A percentile compares a stretch with the other conserved stretches of the same genome.
These are phyloP conservation scores for Rhingia rostrata DNA, from an alignment of 2,888 invertebrate species.

Conservation along the genomic window DNA sequence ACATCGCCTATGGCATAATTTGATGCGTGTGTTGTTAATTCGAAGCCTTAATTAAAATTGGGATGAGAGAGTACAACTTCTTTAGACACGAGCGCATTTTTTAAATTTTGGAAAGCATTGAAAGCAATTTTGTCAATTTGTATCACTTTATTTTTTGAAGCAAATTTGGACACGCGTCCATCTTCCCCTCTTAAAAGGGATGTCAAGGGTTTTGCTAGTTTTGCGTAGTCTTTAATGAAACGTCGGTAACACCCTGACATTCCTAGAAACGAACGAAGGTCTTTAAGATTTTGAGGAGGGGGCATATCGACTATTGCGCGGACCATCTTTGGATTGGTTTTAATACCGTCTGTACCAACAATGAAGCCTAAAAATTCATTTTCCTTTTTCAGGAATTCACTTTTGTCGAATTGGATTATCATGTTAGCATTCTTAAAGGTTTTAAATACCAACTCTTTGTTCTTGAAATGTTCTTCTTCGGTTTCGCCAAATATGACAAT, in stretches of 20 bases:
- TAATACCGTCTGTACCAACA: conserved; percentile 72
- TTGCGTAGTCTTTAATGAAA: conserved; percentile 2
- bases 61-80: conserved; percentile 12
- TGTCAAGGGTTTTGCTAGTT: conserved; percentile 65
- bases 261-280: conserved; percentile 69
- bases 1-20: conserved; percentile 36
- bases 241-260: conserved; percentile 70
- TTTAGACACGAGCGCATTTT: no score
- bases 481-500: conserved; percentile 53
- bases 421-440: conserved; percentile 33
- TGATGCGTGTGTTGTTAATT: conserved; percentile 46
- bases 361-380: conserved; percentile 78
- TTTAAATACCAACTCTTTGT: conserved; percentile 66
- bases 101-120: no score
- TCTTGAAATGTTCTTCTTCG: conserved; percentile 73
- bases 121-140: no score
- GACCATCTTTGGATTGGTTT: conserved; percentile 75
- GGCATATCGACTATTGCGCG: conserved; percentile 61
- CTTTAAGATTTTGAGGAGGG: conserved; percentile 56
- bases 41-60: conserved; percentile 22
- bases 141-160: conserved; percentile 5
- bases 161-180: background rate
- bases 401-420: conserved; percentile 75
- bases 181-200: background rate
- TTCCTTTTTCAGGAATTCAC: conserved; percentile 76